Base-by-base conservation (phyloP, 2,113 vertebrate genomes). In the Protobothrops flavoviridis region DNA sequence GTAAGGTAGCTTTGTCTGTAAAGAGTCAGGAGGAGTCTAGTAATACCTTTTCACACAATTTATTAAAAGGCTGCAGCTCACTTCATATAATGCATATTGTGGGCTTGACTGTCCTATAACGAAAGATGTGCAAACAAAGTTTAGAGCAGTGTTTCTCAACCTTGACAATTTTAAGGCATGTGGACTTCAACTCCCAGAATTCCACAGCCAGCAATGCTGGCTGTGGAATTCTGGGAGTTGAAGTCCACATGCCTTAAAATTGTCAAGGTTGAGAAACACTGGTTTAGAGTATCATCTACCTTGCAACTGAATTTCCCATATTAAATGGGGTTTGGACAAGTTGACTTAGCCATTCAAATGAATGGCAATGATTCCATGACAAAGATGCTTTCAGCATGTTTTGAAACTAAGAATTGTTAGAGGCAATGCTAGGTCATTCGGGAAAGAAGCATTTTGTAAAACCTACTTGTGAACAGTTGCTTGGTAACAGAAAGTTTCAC, bases 391-490 rank as follows among this genome's bases (percentile, higher is more conserved):
- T 48, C 50, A 87, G 23, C 21, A 33, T 61, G 53, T 52, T 86
- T 81, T 17, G 12, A 90, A 61, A 59, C 24, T 9, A 50, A 39
- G 88, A 59, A 21, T 90, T 85, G 13, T 90, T 15, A 57, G 56
- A 85, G 74, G 74, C 61, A 85, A 55, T 56, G 33, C 26, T 29
- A 33, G 24, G 43, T 90, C 69, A 85, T 20, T 50, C 13, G 3
- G 74, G 74, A 53, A 86, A 39, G 92, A 86, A 56, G 85, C 85
- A 85, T 86, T 90, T 90, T 93, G 88, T 9, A 56, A 93, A 90
- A 86, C 29, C 45, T 90, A 50, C 56, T 64, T 50, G 55, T 90
- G 88, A 90, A 48, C 74, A 90, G 92, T 93, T 93, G 92, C 92
- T 86, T 93, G 45, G 92, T 93, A 93, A 93, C 92, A 61, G 88